Base-by-base conservation (phyloP, 2,888 invertebrate species). In the Perithous albicinctus region DNA sequence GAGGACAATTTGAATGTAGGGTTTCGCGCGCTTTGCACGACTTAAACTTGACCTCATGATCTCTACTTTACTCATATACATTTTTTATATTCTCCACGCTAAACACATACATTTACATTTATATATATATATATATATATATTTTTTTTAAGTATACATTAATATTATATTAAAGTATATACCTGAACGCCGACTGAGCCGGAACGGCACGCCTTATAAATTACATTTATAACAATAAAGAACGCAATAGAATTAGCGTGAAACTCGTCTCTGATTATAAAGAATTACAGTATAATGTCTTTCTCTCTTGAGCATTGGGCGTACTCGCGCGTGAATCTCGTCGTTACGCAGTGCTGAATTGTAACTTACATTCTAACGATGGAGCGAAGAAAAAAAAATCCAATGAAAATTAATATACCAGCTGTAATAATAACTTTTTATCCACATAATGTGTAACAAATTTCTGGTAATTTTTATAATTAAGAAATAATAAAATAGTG, bases 271-370 rank as follows among this genome's bases (percentile, higher is more conserved):
- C 48, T 12, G 35, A 78, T 72, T 54, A 46, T 54, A 63, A 41
- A 69, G 61, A 35, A 63, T 69, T 63, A 77, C 56, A 41, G 35
- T 35, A 59, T 35, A 35, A 43, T 35, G 56, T 67, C 32, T 73
- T 67, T 76, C 46, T 76, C 51, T 73, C 43, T 74, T 81, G 81
- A 81, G 81, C 81, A 81, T 66, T 48, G 70, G 75, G 43, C 69
- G 48, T 80, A 48, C 10, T 48, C 61, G 29, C 32, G 59, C 82
- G 80, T 83, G 79, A 78, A 54, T 67, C 66, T 83, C 78, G 76
- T 18, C 51, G 61, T 69, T 79, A 63, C 67, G 77, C 61, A 76
- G 77, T 35, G 26, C 70, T 32, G 38, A 76, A 20, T 70, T 23
- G 69, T 74, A 74, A 81, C 26, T 67, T 43, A 74, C 8, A 8